Conservation (phyloP, 2,888 invertebrate genomes). For the Lasioglossum vierecki region DNA sequence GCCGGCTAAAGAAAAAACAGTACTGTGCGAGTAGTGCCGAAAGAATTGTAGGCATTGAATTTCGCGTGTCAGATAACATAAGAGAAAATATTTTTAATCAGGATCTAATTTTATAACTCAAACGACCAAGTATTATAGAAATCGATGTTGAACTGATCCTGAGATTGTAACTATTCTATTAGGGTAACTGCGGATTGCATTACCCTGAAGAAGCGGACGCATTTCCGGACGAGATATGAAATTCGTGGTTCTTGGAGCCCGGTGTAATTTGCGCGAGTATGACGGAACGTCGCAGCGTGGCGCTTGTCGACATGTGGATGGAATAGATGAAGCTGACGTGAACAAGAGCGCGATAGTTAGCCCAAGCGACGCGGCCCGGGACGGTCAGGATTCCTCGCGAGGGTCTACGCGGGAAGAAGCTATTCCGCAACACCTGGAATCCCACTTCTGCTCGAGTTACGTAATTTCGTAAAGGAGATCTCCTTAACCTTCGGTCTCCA, state of each 20-base stretch:
- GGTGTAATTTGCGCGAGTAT: constrained; percentile 31
- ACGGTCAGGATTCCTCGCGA: constrained; percentile 18
- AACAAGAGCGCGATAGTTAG: constrained; percentile 29
- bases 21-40: too few relatives aligned
- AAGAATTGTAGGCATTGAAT: too few relatives aligned
- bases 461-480: background rate
- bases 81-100: too few relatives aligned
- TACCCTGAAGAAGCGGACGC: background rate
- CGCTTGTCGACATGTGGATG: constrained; percentile 48
- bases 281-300: constrained; percentile 37
- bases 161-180: too few relatives aligned
- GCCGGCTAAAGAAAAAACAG: too few relatives aligned
- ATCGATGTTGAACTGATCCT: too few relatives aligned
- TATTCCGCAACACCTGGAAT: constrained; percentile 15
- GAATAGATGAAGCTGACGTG: constrained; percentile 40
- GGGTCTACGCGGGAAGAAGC: background rate
- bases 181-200: background rate
- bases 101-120: too few relatives aligned
- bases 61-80: too few relatives aligned
- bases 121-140: too few relatives aligned
- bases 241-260: constrained; percentile 26
- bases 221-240: background rate
- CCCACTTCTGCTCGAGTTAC: background rate
- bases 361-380: constrained; percentile 16
- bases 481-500: background rate